Percentiles rank a stretch among this genome's conserved stretches.
Evolutionary conservation across 2,113 vertebrate genomes (phyloP).

Genomic region (Odocoileus virginianus): DNA sequence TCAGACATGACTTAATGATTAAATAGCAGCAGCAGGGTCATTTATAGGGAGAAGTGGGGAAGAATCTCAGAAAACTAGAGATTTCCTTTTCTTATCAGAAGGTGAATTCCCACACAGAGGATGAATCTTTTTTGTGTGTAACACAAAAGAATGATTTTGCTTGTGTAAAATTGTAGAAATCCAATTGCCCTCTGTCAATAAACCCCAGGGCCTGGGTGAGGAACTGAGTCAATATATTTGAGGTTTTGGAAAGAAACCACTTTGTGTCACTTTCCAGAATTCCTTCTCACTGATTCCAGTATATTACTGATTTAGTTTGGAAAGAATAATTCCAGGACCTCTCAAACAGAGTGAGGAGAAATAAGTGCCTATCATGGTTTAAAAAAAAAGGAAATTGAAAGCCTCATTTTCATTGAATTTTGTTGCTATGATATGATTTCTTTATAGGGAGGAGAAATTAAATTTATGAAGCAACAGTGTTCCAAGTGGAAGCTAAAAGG

Average conservation of each 20-base stretch:
- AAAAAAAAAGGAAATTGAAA: not conserved
- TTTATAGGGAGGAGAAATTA: not conserved
- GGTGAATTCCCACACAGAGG: not conserved
- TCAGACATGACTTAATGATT: not conserved
- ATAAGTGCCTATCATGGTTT: not conserved
- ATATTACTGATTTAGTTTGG: not conserved
- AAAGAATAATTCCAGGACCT: not conserved
- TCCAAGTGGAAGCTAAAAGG: not conserved
- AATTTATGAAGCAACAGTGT: not conserved
- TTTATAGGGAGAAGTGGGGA: not conserved
- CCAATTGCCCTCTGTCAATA: not conserved
- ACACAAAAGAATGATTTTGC: not conserved
- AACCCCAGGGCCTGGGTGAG: not conserved
- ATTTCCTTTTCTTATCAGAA: not conserved
- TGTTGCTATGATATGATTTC: not conserved
- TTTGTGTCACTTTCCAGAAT: constrained; percentile 5
- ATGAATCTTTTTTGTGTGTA: not conserved
- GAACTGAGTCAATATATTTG: not conserved
- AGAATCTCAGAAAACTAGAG: not conserved
- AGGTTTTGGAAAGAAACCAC: not conserved
- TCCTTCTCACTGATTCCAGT: not conserved
- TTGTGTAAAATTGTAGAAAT: not conserved
- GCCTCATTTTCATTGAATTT: not conserved
- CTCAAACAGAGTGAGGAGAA: not conserved
- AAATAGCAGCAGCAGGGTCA: not conserved